A percentile compares a stretch with the other conserved stretches of the same genome.
Evolutionary conservation across 1,140 invertebrate species (phyloP).

Genomic region (Orussus abietinus): DNA sequence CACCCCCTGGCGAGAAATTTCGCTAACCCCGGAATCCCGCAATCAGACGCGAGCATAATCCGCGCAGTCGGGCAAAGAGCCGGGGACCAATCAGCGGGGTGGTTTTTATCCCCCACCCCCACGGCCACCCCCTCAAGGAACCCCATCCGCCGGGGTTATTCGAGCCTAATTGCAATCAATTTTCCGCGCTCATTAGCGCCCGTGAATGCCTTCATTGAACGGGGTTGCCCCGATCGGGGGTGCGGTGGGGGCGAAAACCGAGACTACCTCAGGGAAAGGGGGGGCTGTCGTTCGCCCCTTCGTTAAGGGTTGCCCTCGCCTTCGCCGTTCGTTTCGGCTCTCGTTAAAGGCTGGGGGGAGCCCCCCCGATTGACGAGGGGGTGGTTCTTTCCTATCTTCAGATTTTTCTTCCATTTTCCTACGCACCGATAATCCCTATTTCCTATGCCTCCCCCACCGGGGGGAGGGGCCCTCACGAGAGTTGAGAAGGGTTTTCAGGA

Average conservation of each 20-base stretch:
- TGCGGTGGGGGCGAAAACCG: slow-evolving; percentile 8
- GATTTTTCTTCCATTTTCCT: too few relatives aligned
- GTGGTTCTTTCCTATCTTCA: too few relatives aligned
- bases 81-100: slow-evolving; percentile 16
- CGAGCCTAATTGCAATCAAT: slow-evolving; percentile 30
- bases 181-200: slow-evolving; percentile 21
- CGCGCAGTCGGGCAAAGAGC: slow-evolving; percentile 4
- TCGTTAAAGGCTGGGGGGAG: too few relatives aligned
- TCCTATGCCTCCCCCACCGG: too few relatives aligned
- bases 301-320: neutral
- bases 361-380: too few relatives aligned
- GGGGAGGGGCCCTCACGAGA: too few relatives aligned
- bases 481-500: too few relatives aligned
- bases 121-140: too few relatives aligned
- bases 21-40: slow-evolving; percentile 18
- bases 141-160: slow-evolving; percentile 29
- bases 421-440: too few relatives aligned
- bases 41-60: slow-evolving; percentile 11
- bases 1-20: slow-evolving; percentile 16
- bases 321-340: neutral
- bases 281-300: slow-evolving; percentile 6
- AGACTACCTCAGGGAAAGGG: slow-evolving; percentile 20
- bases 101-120: too few relatives aligned
- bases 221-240: slow-evolving; percentile 17
- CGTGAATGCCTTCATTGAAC: slow-evolving; percentile 9